Base-by-base conservation (phyloP, 2,797 vertebrate species). In the Agapornis canus region DNA sequence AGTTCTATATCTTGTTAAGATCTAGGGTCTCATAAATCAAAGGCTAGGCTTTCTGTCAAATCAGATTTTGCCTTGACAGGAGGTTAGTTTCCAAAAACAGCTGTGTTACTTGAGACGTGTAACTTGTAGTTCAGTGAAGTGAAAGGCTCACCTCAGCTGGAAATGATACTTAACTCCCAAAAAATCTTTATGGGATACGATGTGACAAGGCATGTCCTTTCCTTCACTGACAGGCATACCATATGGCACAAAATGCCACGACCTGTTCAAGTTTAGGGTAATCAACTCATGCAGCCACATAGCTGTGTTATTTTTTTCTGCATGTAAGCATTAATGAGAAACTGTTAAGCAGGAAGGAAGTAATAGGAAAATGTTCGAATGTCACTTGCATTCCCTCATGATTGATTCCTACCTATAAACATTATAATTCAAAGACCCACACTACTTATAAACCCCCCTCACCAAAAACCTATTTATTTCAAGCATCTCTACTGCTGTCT, bases 211-310 rank as follows among this genome's bases (percentile, higher is more conserved):
- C 73, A 73, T 93, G 77, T 73, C 72, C 82, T 96, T 95, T 63
- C 81, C 51, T 86, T 94, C 79, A 23, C 64, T 90, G 89, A 89
- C 13, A 7, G 45, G 39, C 64, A 56, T 21, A 39, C 57, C 89
- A 81, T 94, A 90, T 82, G 91, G 81, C 80, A 87, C 65, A 88
- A 91, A 94, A 91, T 91, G 72, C 51, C 92, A 95, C 83, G 93
- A 82, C 66, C 51, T 92, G 71, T 86, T 95, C 90, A 48, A 39
- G 35, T 90, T 86, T 85, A 91, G 63, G 26, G 61, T 70, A 57
- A 32, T 61, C 52, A 79, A 68, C 32, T 75, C 76, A 84, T 16
- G 10, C 54, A 82, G 39, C 21, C 42, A 12, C 48, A 71, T 7
- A 57, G 45, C 13, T 7, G 0, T 17, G 8, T 19, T 29, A 66